Percentiles rank a stretch among this genome's conserved stretches.
Evolutionary conservation across 2,113 vertebrate species (phyloP).

Genomic region (Cyphotilapia sp.): DNA sequence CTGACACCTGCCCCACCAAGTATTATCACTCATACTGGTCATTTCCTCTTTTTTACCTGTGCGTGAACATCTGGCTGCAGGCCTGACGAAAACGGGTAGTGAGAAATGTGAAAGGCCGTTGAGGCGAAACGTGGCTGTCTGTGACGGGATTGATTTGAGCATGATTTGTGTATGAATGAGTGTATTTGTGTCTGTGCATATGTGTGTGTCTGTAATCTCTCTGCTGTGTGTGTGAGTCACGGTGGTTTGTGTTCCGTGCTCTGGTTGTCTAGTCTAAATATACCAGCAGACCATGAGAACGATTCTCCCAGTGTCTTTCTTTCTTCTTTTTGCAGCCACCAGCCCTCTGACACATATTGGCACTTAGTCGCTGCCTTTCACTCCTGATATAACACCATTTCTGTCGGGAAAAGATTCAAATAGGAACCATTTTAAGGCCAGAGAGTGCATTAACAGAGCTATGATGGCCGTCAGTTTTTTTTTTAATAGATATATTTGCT

Average conservation of each 20-base stretch:
- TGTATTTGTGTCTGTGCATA: constrained; percentile 1
- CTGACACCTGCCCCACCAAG: constrained; percentile 7
- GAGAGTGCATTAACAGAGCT: not conserved
- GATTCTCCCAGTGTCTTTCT: not conserved
- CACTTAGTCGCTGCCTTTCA: constrained; percentile 1
- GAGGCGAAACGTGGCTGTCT: constrained; percentile 20
- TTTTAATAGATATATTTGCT: not conserved
- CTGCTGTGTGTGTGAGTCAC: constrained; percentile 41
- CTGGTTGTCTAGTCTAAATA: constrained; percentile 49
- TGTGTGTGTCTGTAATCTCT: constrained; percentile 24
- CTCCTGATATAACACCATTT: constrained; percentile 21
- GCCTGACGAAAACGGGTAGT: constrained; percentile 40
- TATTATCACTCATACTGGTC: not conserved
- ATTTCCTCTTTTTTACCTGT: constrained; percentile 18
- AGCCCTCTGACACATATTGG: constrained; percentile 19
- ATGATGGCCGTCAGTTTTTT: constrained; percentile 1
- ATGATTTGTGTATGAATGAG: constrained; percentile 21
- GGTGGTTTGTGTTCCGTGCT: constrained; percentile 35
- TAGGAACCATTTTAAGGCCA: constrained; percentile 32
- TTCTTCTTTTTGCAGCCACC: not conserved
- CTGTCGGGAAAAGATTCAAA: constrained; percentile 3
- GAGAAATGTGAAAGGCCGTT: constrained; percentile 16
- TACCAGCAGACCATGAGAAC: constrained; percentile 49
- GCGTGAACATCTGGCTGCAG: constrained; percentile 7
- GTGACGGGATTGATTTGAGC: not conserved